A percentile compares a stretch with the other conserved stretches of the same genome.
Conservation (phyloP, 2,888 invertebrate species). For the Drosophila pegasa region DNA sequence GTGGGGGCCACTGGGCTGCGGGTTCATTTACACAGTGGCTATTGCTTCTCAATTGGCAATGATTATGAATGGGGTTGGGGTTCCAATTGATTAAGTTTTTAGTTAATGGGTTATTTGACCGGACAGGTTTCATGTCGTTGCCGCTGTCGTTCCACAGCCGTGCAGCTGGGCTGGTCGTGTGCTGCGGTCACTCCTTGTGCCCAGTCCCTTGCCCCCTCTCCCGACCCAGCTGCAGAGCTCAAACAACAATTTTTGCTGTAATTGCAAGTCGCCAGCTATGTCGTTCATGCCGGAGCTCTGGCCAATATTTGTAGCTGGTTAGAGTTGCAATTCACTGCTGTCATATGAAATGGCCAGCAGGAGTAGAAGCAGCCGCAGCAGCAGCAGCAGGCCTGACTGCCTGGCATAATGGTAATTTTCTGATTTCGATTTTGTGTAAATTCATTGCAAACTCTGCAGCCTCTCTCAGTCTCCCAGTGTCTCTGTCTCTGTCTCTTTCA, state of each 20-base stretch:
- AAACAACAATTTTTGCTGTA: conserved; percentile 76
- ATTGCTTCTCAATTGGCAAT: conserved; percentile 34
- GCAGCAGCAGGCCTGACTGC: conserved; percentile 38
- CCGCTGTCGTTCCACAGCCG: conserved; percentile 1
- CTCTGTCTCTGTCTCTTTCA: conserved; percentile 5
- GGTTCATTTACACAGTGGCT: conserved; percentile 43
- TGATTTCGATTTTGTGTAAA: conserved; percentile 79
- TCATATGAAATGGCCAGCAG: conserved; percentile 53
- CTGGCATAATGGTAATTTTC: conserved; percentile 75
- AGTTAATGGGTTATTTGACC: conserved; percentile 83
- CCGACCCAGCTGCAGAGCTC: conserved; percentile 26
- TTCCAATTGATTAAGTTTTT: conserved; percentile 83
- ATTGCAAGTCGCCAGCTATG: conserved; percentile 73
- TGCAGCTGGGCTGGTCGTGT: conserved; percentile 36
- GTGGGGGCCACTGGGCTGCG: neutral
- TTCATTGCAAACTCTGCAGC: conserved; percentile 67
- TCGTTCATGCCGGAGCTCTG: conserved; percentile 43
- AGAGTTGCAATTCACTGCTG: conserved; percentile 71
- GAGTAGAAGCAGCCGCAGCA: neutral
- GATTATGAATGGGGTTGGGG: conserved; percentile 60
- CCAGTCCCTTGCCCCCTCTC: neutral
- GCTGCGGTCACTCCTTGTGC: conserved; percentile 50
- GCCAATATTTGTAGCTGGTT: conserved; percentile 75
- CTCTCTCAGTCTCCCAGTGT: neutral
- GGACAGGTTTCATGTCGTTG: conserved; percentile 8